Evolutionary conservation across 1,140 invertebrate genomes (phyloP), one percentile per base, ranked within the genome.

Genomic region (Melipona quadrifasciata): DNA sequence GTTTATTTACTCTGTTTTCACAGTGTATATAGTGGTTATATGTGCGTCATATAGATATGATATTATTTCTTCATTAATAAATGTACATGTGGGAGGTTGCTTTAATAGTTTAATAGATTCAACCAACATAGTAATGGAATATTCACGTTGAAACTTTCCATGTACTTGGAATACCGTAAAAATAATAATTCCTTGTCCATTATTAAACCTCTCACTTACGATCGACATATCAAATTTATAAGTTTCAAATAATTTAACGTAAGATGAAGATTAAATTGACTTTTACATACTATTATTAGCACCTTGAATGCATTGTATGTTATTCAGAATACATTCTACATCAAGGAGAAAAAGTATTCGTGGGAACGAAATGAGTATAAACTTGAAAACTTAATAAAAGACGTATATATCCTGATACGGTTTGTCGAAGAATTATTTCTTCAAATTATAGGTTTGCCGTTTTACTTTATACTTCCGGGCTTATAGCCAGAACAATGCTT

Each of bases 381-480:
- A 8, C 55, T 21, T 31, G 27, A 31, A 61, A 81, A 73, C 34
- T 81, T 81, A 21, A 39, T 47, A 27, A 17, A 17, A 64, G 19
- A 34, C 17, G 24, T 24, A 16, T 58, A 57, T 51, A 72, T n/a
- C n/a, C 12, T 21, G 19, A 58, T 73, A 80, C 55, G 34, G 73
- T 65, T 61, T 17, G 19, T 39, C 17, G 24, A 53, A 74, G 57
- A 53, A 64, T 74, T 47, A 72, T 61, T 73, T 81, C 57, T n/a
- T 74, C 14, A 73, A 81, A 81, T 73, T 31, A 74, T 53, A 81
- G 55, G 79, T 73, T 72, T 19, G 2, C 17, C 55, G 57, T 74
- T n/a, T n/a, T 81, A 34, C 39, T 64, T 74, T n/a, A 19, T 81
- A 73, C 68, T 73, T 81, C 80, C 39, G 2, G 4, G 21, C 12